phyloP scores from a whole-genome alignment of 37 sponge, comb jelly and placozoan species.

The Cliona cf. orientalis region DNA sequence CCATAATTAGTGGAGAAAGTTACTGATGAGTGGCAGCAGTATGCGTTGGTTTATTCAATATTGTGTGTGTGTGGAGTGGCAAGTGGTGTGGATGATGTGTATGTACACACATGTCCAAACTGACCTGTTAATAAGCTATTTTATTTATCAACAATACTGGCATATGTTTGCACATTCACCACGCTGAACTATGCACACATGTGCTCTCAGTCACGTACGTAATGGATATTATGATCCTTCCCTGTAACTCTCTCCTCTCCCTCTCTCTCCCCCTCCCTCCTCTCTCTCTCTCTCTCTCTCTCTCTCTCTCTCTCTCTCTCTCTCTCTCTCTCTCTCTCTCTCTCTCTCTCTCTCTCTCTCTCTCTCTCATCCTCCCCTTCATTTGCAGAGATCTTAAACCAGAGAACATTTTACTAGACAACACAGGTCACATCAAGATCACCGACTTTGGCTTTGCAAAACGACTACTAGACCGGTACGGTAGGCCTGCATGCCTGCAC shows the following conservation, averaged over 20 bases:
- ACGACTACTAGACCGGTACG: slow-evolving; percentile 73
- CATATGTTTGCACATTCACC: neutral
- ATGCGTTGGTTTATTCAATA: too few species aligned
- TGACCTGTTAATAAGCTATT: too few species aligned
- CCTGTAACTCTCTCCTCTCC: neutral
- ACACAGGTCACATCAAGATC: slow-evolving; percentile 83
- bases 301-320: neutral
- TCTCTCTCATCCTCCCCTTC: neutral
- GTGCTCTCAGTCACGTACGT: neutral
- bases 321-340: neutral
- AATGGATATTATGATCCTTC: neutral
- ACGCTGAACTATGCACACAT: neutral
- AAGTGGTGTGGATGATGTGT: too few species aligned
- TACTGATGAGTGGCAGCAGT: too few species aligned
- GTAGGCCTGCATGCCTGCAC: neutral
- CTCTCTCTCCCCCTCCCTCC: neutral
- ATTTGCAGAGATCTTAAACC: slow-evolving; percentile 85
- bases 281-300: neutral
- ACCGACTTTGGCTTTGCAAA: slow-evolving; percentile 98
- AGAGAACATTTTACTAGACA: slow-evolving; percentile 89
- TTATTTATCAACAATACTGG: too few species aligned
- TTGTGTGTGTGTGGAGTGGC: too few species aligned
- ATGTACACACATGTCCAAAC: too few species aligned
- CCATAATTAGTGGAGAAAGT: too few species aligned
- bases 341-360: neutral